Evolutionary conservation across 1,140 invertebrate genomes (phyloP).

Genomic region (Mamestra configurata): DNA sequence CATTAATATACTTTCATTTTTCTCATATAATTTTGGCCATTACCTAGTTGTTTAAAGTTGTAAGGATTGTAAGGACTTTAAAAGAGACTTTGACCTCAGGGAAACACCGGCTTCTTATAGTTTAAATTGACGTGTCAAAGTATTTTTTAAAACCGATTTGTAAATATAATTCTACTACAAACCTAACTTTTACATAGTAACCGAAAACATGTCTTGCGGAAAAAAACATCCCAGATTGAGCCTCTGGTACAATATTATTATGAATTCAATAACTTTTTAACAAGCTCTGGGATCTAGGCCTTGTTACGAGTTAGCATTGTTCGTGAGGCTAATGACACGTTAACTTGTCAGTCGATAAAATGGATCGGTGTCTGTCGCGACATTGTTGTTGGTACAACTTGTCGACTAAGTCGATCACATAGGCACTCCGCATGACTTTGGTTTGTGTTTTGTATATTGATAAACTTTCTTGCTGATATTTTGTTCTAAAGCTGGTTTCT

Average conservation of each 20-base stretch:
- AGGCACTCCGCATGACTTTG: not conserved
- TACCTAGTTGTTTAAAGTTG: too few species aligned
- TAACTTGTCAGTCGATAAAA: constrained; percentile 12
- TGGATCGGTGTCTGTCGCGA: not conserved
- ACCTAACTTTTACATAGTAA: not conserved
- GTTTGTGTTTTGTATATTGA: not conserved
- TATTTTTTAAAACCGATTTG: too few species aligned
- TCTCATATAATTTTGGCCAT: too few species aligned
- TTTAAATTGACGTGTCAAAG: too few species aligned
- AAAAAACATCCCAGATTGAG: not conserved
- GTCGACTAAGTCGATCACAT: too few species aligned
- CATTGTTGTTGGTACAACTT: not conserved
- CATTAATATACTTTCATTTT: too few species aligned
- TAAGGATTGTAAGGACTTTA: too few species aligned
- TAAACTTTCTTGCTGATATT: too few species aligned
- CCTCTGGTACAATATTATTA: not conserved
- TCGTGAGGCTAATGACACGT: constrained; percentile 1
- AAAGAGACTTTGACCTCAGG: too few species aligned
- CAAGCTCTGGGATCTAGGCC: not conserved
- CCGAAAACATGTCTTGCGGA: not conserved
- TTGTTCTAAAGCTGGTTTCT: too few species aligned
- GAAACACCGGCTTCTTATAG: too few species aligned
- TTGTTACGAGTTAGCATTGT: not conserved
- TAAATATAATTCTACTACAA: too few species aligned
- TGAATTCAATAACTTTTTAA: constrained; percentile 16